Base-by-base conservation (phyloP, 2,888 invertebrate species). In the Julus scandinavius region DNA sequence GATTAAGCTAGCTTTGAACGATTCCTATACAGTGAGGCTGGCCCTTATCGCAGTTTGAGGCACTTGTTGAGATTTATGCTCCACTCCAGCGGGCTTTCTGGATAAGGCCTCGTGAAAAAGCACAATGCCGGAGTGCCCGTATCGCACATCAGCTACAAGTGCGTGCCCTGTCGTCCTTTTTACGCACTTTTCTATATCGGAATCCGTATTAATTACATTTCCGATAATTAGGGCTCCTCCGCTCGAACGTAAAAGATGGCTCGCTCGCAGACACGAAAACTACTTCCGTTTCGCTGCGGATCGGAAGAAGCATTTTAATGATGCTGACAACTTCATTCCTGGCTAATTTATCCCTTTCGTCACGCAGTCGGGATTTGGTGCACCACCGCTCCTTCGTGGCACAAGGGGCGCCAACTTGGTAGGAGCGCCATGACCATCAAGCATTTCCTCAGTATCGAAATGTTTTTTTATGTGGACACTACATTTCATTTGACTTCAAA, bases 61-160 rank as follows among this genome's bases (percentile, higher is more conserved):
- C 63, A 63, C 63, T 63, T 63, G 63, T 63, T 63, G 63, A 63
- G 63, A 63, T 63, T 63, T 63, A 63, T 63, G n/a, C n/a, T 63
- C 63, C 63, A 63, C 63, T 63, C 63, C 63, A n/a, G n/a, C 63
- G 41, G 17, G n/a, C 6, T n/a, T 63, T 63, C 63, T 63, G 63
- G 54, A 54, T 54, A 54, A 54, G 54, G 11, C 63, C 41, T 45
- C 41, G 63, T n/a, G n/a, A 54, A 54, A 54, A 11, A 54, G 2
- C 54, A 54, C 54, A 54, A 54, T 54, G 54, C 54, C 54, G 41
- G 6, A 45, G 41, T 6, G 41, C 41, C 41, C 41, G 41, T 11
- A 7, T 11, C 54, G 6, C 54, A 15, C 63, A n/a, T 3, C 17
- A 63, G 63, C 63, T 63, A 63, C 63, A 63, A 63, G 63, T 63